phyloP scores from a whole-genome alignment of 2,113 vertebrate species.

The Atlantisia rogersi region DNA sequence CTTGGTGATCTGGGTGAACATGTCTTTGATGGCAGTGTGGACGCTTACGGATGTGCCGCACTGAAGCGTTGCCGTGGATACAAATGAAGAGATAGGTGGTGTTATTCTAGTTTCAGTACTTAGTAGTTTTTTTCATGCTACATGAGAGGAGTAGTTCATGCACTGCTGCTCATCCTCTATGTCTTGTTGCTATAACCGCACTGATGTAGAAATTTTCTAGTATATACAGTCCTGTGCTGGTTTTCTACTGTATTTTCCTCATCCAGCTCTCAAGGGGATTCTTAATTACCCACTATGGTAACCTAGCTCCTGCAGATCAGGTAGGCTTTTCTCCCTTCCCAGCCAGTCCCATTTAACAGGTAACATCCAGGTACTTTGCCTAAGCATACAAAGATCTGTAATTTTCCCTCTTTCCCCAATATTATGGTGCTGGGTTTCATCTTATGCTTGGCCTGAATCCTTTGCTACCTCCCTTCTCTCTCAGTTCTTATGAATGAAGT shows the following conservation, averaged over 20 bases:
- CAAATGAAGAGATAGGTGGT: not conserved
- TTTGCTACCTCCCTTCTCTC: not conserved
- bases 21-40: not conserved
- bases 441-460: not conserved
- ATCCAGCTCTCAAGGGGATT: not conserved
- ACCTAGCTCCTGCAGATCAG: not conserved
- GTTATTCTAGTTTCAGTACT: not conserved
- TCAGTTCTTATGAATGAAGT: not conserved
- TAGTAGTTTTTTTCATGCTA: not conserved
- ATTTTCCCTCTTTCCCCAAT: not conserved
- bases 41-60: not conserved
- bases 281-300: not conserved
- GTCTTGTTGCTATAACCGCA: not conserved
- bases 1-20: slow-evolving; percentile 12
- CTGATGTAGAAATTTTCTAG: not conserved
- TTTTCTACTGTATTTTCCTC: not conserved
- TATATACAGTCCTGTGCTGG: not conserved
- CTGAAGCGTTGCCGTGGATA: not conserved
- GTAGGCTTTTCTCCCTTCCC: not conserved
- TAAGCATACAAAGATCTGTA: not conserved
- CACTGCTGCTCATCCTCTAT: not conserved
- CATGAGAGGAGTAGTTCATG: not conserved
- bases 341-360: not conserved
- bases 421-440: not conserved
- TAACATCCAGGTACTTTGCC: not conserved